Evolutionary conservation across 2,888 invertebrate genomes (phyloP).

Genomic region (Pyrrhosoma nymphula): DNA sequence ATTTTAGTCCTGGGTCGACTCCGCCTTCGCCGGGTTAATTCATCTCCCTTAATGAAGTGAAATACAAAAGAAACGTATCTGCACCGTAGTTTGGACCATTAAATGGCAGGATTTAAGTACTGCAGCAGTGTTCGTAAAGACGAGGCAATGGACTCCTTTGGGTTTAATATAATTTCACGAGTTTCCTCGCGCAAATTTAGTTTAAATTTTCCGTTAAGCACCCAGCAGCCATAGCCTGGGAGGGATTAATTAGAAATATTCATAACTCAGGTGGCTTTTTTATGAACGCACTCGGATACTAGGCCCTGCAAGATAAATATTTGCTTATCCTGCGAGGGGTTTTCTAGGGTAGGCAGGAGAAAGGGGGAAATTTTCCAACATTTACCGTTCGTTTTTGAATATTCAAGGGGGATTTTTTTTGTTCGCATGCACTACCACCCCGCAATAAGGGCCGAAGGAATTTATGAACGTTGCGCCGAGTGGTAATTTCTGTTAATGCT

Average conservation of each 20-base stretch:
- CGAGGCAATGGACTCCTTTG: neutral
- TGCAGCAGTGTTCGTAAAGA: neutral
- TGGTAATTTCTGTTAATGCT: constrained; percentile 17
- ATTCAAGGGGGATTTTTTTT: neutral
- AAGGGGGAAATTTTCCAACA: neutral
- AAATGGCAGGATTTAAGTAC: neutral
- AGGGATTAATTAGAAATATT: neutral
- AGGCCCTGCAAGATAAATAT: neutral
- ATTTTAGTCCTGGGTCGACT: neutral
- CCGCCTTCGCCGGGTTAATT: neutral
- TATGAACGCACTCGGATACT: neutral
- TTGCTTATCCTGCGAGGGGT: neutral
- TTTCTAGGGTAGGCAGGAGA: neutral
- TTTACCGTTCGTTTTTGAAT: neutral
- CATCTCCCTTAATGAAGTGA: neutral
- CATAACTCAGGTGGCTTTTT: neutral
- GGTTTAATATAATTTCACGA: neutral
- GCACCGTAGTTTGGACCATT: neutral
- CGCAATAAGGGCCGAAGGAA: neutral
- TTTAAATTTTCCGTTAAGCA: neutral
- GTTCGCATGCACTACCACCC: neutral
- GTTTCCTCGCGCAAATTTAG: neutral
- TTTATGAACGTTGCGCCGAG: neutral
- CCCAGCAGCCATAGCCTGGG: neutral
- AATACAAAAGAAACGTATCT: neutral